A percentile compares a stretch with the other conserved stretches of the same genome.
These are phyloP conservation scores for Lasioglossum calceatum DNA, from an alignment of 2,888 invertebrate genomes.

Conservation along the genomic window DNA sequence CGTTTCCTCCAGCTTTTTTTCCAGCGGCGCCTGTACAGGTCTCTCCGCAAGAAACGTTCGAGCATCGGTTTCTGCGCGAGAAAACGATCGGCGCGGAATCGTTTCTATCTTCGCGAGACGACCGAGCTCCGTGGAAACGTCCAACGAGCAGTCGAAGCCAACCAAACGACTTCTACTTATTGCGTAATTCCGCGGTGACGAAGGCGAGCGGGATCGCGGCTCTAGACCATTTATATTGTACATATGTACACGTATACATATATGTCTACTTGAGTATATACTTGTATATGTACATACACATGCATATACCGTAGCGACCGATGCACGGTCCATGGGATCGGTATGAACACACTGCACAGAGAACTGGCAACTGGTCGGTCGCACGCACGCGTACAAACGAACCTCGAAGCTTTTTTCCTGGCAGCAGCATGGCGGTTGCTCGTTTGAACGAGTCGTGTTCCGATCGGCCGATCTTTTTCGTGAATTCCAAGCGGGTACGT, in stretches of 20 bases:
- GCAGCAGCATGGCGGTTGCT: slow-evolving; percentile 50
- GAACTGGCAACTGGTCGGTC: slow-evolving; percentile 2
- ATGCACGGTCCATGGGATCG: neutral
- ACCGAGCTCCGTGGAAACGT: slow-evolving; percentile 67
- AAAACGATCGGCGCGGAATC: slow-evolving; percentile 33
- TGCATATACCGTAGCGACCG: neutral
- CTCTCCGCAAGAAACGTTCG: neutral
- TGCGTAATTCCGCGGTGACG: slow-evolving; percentile 82
- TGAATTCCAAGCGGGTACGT: slow-evolving; percentile 70
- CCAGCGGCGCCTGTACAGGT: neutral
- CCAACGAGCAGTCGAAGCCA: slow-evolving; percentile 72
- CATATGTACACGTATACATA: slow-evolving; percentile 16
- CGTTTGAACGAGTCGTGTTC: slow-evolving; percentile 76
- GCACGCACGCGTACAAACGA: slow-evolving; percentile 43
- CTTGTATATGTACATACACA: neutral
- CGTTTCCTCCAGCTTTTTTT: neutral
- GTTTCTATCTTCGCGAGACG: slow-evolving; percentile 51
- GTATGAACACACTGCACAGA: neutral
- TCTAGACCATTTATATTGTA: slow-evolving; percentile 79
- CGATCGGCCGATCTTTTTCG: slow-evolving; percentile 76
- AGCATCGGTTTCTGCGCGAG: neutral
- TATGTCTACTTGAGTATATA: neutral
- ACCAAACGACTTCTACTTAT: slow-evolving; percentile 82
- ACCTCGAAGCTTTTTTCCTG: slow-evolving; percentile 18
- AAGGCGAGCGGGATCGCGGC: slow-evolving; percentile 82